Evolutionary conservation across 2,888 invertebrate species (phyloP), one percentile per base, ranked within the genome.

Genomic region (Cepaea hortensis): DNA sequence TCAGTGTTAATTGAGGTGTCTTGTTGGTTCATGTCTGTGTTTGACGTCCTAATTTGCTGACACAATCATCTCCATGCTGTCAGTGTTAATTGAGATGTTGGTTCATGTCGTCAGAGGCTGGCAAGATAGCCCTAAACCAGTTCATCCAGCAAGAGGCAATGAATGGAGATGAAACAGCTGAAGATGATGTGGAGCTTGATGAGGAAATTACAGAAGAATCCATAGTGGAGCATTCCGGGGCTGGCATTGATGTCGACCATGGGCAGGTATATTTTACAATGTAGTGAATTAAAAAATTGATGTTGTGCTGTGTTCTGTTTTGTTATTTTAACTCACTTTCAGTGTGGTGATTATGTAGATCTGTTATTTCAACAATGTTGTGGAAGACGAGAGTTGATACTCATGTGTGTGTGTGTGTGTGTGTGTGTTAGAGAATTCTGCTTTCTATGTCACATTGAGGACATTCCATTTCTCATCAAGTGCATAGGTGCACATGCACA

Each of bases 41-140:
- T n/a, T n/a, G 35, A 35, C 35, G 1, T 35, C 35, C 35, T 35
- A 35, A 35, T 35, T 0, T 35, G 35, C 35, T 35, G 35, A 35
- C 35, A 35, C 35, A 35, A 35, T 35, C 35, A 35, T 35, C 35
- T 35, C 35, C 35, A 35, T 35, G 35, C 35, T 55, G 55, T 55
- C 35, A 35, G 35, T 35, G 35, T 55, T 6, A 55, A 55, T 55
- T 55, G 11, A 55, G 55, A 3, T 55, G 11, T 55, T 6, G 6
- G 55, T 11, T 55, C 7, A 55, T 55, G 55, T 55, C 11, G 61
- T n/a, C 91, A 94, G 95, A 95, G 90, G 95, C 95, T 61, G 95
- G 95, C 61, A 95, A 95, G 88, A 91, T 95, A 85, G 95, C 94
- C 6, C 90, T 95, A 84, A 94, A 94, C 87, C 93, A 87, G 68